Conservation (phyloP, 2,797 vertebrate species). For the Rhinophrynus dorsalis region DNA sequence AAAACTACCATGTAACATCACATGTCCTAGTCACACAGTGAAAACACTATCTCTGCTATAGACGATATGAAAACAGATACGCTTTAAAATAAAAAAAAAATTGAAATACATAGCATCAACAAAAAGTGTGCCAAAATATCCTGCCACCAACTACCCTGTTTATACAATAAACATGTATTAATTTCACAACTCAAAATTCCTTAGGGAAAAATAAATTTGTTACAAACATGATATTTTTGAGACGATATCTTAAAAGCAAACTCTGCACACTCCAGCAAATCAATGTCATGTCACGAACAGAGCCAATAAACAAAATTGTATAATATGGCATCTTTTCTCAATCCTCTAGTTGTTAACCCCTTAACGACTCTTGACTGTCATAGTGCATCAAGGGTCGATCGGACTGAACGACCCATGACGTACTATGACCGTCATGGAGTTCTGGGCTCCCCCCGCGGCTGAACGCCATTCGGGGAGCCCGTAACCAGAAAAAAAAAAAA, state of each 20-base stretch:
- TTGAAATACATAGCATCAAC: not conserved
- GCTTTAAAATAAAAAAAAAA: slow-evolving; percentile 6
- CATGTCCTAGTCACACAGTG: not conserved
- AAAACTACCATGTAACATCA: not conserved
- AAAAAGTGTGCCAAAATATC: not conserved
- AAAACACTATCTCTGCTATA: not conserved
- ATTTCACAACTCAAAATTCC: slow-evolving; percentile 5
- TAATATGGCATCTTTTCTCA: no score
- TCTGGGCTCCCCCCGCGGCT: no score
- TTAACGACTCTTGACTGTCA: no score
- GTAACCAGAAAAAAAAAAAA: no score
- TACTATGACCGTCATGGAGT: no score
- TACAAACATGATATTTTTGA: slow-evolving; percentile 11
- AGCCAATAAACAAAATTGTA: no score
- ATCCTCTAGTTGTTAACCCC: no score
- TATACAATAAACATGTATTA: not conserved
- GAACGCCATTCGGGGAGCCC: no score
- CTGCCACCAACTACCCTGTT: not conserved
- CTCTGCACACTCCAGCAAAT: not conserved
- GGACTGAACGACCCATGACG: no score
- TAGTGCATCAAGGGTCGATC: no score
- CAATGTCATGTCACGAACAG: no score
- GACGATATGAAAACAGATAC: not conserved
- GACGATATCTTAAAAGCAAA: slow-evolving; percentile 4
- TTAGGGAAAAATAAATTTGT: slow-evolving; percentile 9